These are phyloP conservation scores for Periophthalmodon schlosseri DNA, from an alignment of 2,113 vertebrate genomes.

Conservation along the genomic window DNA sequence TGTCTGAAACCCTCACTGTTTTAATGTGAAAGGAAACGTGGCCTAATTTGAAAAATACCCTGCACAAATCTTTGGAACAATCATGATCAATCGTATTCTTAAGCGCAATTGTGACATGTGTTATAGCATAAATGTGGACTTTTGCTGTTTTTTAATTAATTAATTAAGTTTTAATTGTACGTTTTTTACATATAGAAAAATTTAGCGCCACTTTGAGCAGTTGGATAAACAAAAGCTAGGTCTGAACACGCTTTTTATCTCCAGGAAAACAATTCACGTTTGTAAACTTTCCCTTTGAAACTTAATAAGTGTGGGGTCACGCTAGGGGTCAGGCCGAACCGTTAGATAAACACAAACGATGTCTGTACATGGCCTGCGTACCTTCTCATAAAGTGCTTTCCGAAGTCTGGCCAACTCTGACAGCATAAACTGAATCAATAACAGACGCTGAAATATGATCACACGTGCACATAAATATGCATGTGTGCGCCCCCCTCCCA, in stretches of 20 bases:
- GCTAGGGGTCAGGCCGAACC: not conserved
- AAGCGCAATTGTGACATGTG: not conserved
- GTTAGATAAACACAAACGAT: constrained; percentile 9
- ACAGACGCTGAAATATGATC: constrained; percentile 68
- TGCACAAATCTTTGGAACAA: constrained; percentile 2
- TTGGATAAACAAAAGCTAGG: not conserved
- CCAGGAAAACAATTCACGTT: not conserved
- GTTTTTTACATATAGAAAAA: not conserved
- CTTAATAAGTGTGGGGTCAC: constrained; percentile 34
- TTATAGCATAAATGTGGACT: not conserved
- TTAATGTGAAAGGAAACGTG: constrained; percentile 3
- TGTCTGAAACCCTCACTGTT: constrained; percentile 2
- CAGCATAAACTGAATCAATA: constrained; percentile 59
- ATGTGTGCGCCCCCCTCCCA: not conserved
- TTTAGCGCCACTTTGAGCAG: not conserved
- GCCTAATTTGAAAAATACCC: constrained; percentile 14
- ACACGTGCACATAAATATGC: constrained; percentile 60
- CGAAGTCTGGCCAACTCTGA: constrained; percentile 16
- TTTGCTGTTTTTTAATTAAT: not conserved
- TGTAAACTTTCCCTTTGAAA: constrained; percentile 1
- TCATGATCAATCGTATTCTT: not conserved
- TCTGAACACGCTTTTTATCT: not conserved
- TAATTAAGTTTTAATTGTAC: not conserved
- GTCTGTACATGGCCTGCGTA: not conserved
- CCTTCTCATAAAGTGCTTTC: constrained; percentile 12